Evolutionary conservation across 1,140 invertebrate genomes (phyloP), one percentile per base, ranked within the genome.

Genomic region (Cryptotermes secundus): DNA sequence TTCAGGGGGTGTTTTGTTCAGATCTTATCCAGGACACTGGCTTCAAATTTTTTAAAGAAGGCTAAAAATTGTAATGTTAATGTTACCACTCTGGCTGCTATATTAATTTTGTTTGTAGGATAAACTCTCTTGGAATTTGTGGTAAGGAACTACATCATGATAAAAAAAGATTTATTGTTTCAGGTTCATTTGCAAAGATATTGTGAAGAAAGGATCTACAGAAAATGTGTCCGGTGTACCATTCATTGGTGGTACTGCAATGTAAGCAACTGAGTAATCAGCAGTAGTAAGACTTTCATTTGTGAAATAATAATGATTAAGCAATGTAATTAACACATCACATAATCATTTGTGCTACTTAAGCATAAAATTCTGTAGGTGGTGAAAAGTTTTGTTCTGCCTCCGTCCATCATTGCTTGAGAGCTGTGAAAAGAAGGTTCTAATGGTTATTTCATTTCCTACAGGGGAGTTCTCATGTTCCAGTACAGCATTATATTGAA

Each of bases 161-260:
- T 38, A 12, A 59, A 9, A 9, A 59, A 19, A 22, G 6, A 72
- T 16, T 72, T 85, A 82, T 84, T 24, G 86, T 87, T 89, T 42
- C 85, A 92, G 91, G 83, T 91, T 94, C 86, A 91, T 96, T 34
- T 94, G 95, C 87, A 93, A 92, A 87, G 93, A 95, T 85, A 94
- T 96, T 85, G 91, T 93, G 45, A 92, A 93, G 86, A 93, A 93
- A 87, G 91, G 92, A 38, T 92, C 89, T 87, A 93, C 95, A 22
- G 89, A 91, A 86, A 92, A 92, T 85, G 90, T 93, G 84, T 92
- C 93, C 82, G 89, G 94, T 42, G 93, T 93, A 87, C 94, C 94
- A 2, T 95, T 96, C 89, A 86, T 95, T 72, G 95, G 95, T 79
- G 95, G 95, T 89, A 87, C 94, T 87, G 92, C 93, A 86, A 92